These are phyloP conservation scores for Stigmatopora argus DNA, from an alignment of 2,113 vertebrate genomes.

Conservation along the genomic window DNA sequence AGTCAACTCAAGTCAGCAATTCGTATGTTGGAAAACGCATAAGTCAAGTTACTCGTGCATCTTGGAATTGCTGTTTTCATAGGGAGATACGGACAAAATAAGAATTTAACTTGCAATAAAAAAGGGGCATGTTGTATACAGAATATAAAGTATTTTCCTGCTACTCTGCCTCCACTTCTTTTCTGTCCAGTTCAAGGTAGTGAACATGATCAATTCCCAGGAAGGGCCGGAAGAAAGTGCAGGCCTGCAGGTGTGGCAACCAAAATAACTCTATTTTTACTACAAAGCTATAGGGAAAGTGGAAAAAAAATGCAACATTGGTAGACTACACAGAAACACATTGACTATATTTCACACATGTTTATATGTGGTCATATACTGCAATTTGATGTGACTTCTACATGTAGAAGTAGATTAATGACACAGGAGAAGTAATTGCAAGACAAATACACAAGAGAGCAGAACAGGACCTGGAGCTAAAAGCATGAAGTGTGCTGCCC, in stretches of 20 bases:
- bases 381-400: conserved; percentile 4
- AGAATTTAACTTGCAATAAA: conserved; percentile 14
- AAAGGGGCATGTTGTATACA: conserved; percentile 38
- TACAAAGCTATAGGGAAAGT: conserved; percentile 44
- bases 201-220: conserved; percentile 67
- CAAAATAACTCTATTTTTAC: conserved; percentile 50
- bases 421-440: not conserved
- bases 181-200: conserved; percentile 53
- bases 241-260: conserved; percentile 55
- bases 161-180: not conserved
- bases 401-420: conserved; percentile 10
- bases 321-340: conserved; percentile 30
- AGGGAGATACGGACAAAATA: not conserved
- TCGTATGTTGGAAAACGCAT: too few species aligned
- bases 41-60: too few species aligned
- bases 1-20: too few species aligned
- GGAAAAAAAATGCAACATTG: conserved; percentile 18
- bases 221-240: conserved; percentile 62
- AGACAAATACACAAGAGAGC: conserved; percentile 11
- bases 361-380: not conserved
- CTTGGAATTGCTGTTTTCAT: not conserved
- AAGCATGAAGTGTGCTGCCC: conserved; percentile 30
- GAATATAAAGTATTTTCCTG: conserved; percentile 31
- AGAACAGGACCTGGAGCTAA: conserved; percentile 1
- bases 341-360: conserved; percentile 31